Conservation (phyloP, 1,140 invertebrate species). For the Ericerus pela region DNA sequence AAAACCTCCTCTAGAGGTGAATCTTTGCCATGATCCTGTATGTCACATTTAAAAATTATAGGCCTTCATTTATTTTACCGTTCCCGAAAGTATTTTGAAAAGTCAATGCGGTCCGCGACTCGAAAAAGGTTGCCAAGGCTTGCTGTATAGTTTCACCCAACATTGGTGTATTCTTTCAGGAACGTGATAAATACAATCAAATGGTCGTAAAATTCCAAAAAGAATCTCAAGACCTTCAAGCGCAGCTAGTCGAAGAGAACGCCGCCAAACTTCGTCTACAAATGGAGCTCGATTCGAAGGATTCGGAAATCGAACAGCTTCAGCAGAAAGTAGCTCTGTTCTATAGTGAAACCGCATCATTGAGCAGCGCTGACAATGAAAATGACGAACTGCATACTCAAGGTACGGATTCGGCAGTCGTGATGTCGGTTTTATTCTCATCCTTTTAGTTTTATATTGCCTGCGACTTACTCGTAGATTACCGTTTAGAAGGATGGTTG, state of each 20-base stretch:
- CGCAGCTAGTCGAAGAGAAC: conserved; percentile 49
- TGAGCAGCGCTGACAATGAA: conserved; percentile 77
- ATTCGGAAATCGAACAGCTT: conserved; percentile 86
- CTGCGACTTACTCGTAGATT: conserved; percentile 35
- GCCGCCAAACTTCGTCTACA: conserved; percentile 59
- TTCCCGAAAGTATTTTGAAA: no score
- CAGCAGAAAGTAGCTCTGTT: conserved; percentile 60
- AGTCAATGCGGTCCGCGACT: no score
- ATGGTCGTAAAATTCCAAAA: conserved; percentile 67
- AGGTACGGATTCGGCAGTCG: conserved; percentile 17
- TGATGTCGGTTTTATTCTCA: not conserved
- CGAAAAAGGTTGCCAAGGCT: not conserved
- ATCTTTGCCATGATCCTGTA: no score
- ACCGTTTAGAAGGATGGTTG: conserved; percentile 86
- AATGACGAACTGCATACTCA: conserved; percentile 47
- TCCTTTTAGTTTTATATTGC: not conserved
- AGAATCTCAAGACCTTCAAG: conserved; percentile 70
- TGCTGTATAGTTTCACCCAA: not conserved
- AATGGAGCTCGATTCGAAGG: conserved; percentile 93
- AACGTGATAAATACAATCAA: conserved; percentile 84
- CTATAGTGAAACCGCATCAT: conserved; percentile 73
- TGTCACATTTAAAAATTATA: no score
- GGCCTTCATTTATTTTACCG: no score
- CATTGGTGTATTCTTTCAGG: conserved; percentile 30
- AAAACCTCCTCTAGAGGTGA: no score